Evolutionary conservation across 2,797 vertebrate species (phyloP).

Genomic region (Dendrocincla tyrannina): DNA sequence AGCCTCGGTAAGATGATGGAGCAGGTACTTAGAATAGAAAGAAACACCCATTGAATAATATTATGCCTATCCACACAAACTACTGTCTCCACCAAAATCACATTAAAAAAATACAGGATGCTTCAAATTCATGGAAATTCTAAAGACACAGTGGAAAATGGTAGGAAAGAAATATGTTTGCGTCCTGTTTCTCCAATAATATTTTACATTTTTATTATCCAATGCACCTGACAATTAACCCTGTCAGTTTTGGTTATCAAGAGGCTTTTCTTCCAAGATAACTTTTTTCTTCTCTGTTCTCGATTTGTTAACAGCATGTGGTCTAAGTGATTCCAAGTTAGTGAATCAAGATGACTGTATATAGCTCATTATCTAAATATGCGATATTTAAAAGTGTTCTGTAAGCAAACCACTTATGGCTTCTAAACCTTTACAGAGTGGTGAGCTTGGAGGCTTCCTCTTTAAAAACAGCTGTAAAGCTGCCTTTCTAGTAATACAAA

Average conservation of each 20-base stretch:
- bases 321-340: not conserved
- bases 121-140: not conserved
- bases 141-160: not conserved
- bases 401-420: not conserved
- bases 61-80: not conserved
- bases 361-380: not conserved
- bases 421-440: not conserved
- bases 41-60: not conserved
- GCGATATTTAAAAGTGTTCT: not conserved
- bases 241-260: not conserved
- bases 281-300: not conserved
- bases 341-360: not conserved
- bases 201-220: not conserved
- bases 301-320: not conserved
- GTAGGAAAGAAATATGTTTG: not conserved
- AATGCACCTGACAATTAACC: not conserved
- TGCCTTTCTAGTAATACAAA: not conserved
- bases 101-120: not conserved
- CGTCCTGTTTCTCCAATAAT: not conserved
- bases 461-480: not conserved
- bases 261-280: not conserved
- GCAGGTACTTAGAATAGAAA: constrained; percentile 24
- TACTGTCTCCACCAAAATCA: not conserved
- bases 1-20: not conserved
- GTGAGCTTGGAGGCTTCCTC: not conserved